phyloP scores from a whole-genome alignment of 2,113 vertebrate species.

The Xerus inauris region DNA sequence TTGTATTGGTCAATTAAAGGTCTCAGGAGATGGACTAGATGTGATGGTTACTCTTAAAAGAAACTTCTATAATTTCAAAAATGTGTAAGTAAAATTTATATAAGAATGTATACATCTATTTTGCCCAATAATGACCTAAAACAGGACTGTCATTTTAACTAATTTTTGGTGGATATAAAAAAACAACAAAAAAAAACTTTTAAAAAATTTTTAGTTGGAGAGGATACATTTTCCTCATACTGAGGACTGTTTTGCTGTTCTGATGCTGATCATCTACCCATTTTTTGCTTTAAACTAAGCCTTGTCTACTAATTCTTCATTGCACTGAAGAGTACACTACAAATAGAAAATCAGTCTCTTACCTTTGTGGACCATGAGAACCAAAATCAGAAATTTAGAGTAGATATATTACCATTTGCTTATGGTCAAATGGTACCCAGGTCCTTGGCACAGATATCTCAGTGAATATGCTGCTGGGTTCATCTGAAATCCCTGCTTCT shows the following conservation, averaged over 20 bases:
- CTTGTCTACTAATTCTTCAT: background rate
- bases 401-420: background rate
- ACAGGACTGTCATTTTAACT: slow-evolving; percentile 10
- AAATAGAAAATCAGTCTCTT: background rate
- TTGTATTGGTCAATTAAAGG: background rate
- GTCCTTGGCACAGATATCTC: background rate
- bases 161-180: background rate
- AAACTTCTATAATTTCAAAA: background rate
- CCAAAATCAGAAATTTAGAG: background rate
- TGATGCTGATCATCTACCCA: background rate
- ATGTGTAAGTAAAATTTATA: background rate
- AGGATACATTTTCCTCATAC: background rate
- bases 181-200: no score
- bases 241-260: background rate
- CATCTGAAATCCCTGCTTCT: background rate
- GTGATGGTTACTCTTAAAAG: background rate
- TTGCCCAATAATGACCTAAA: background rate
- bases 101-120: background rate
- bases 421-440: background rate
- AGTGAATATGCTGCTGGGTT: background rate
- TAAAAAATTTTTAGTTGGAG: background rate
- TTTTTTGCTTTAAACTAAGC: background rate
- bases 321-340: background rate
- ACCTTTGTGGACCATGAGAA: background rate
- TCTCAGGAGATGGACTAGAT: background rate